Percentiles rank a stretch among this genome's conserved stretches.
phyloP scores from a whole-genome alignment of 1,140 invertebrate species.

The Bombus pascuorum region DNA sequence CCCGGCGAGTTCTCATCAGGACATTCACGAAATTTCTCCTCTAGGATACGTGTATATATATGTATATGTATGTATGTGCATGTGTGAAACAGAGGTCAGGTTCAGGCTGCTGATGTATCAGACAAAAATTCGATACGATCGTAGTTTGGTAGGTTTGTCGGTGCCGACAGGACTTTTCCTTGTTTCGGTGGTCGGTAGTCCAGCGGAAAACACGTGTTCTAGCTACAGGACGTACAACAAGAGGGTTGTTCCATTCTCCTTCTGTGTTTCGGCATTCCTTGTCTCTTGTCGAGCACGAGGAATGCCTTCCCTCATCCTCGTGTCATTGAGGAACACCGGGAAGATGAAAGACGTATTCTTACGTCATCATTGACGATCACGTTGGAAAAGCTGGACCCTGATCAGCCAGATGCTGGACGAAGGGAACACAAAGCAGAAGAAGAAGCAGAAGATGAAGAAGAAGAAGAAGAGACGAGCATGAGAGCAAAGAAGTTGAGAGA shows the following conservation, averaged over 20 bases:
- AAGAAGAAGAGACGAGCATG: not conserved
- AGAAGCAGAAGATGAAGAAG: not conserved
- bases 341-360: not conserved
- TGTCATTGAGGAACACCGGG: conserved; percentile 1
- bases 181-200: conserved; percentile 52
- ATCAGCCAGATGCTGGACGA: conserved; percentile 21
- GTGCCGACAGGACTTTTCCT: conserved; percentile 60
- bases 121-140: conserved; percentile 63
- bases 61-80: no score
- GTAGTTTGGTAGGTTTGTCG: not conserved
- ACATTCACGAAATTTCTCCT: conserved; percentile 60
- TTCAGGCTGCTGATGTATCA: not conserved
- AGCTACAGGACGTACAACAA: conserved; percentile 5
- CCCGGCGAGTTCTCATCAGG: conserved; percentile 19
- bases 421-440: not conserved
- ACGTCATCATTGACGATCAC: conserved; percentile 33
- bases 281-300: conserved; percentile 51
- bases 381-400: conserved; percentile 49
- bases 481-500: not conserved
- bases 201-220: conserved; percentile 64
- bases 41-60: conserved; percentile 8
- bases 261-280: conserved; percentile 41
- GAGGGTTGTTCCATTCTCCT: not conserved
- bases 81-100: not conserved
- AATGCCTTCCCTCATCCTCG: not conserved